Evolutionary conservation across 2,113 vertebrate species (phyloP).

Genomic region (Terrapene triunguis): DNA sequence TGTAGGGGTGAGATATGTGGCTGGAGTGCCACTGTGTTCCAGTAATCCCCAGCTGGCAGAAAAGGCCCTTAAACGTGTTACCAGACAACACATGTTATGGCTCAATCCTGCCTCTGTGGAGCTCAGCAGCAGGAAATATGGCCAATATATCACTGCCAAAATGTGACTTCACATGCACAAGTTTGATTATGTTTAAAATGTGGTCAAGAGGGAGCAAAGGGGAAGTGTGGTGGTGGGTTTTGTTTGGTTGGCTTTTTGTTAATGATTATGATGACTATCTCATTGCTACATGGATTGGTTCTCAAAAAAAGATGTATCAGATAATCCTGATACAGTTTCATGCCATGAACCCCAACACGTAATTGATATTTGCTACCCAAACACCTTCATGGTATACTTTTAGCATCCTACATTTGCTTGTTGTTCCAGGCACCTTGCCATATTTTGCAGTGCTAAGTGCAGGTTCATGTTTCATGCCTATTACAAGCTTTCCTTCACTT

Average conservation of each 20-base stretch:
- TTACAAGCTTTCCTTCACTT: not conserved
- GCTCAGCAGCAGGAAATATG: not conserved
- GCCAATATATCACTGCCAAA: not conserved
- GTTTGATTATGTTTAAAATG: not conserved
- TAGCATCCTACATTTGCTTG: not conserved
- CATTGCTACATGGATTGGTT: not conserved
- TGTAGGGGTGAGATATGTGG: not conserved
- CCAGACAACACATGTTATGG: accelerated
- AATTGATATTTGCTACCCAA: not conserved
- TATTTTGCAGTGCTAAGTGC: not conserved
- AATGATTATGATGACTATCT: not conserved
- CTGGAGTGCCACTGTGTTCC: not conserved
- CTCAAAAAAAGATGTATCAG: not conserved
- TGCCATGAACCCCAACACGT: not conserved
- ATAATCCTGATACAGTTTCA: not conserved
- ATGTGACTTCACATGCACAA: not conserved
- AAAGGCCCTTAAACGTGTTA: not conserved
- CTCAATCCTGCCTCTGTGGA: not conserved
- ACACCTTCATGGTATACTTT: not conserved
- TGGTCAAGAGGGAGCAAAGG: not conserved
- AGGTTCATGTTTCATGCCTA: not conserved
- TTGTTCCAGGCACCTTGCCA: not conserved
- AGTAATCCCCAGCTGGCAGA: not conserved
- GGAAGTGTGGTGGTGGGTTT: not conserved
- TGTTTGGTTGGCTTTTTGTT: not conserved